A percentile compares a stretch with the other conserved stretches of the same genome.
phyloP scores from a whole-genome alignment of 1,140 invertebrate genomes.

The Harlomillsia oculata region DNA sequence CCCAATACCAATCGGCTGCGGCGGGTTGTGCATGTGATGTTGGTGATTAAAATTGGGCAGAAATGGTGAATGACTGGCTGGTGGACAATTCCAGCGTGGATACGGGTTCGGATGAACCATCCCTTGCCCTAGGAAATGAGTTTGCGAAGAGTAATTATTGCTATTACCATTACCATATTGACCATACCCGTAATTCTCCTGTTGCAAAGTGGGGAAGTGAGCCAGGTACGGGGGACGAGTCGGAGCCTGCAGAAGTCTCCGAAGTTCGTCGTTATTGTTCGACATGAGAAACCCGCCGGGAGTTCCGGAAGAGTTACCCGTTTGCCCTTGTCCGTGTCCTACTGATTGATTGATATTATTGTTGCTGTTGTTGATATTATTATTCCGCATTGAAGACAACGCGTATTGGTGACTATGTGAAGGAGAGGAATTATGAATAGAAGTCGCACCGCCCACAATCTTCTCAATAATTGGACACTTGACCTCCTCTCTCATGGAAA shows the following conservation, averaged over 20 bases:
- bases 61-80: not conserved
- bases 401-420: not conserved
- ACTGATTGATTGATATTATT: not conserved
- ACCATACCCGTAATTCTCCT: not conserved
- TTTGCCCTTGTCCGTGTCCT: too few relatives aligned
- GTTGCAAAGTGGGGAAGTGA: not conserved
- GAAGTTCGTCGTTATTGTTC: not conserved
- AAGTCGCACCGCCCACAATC: not conserved
- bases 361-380: not conserved
- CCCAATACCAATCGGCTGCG: not conserved
- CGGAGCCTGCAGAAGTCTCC: not conserved
- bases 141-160: not conserved
- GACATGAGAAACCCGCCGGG: too few relatives aligned
- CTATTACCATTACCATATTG: not conserved
- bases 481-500: not conserved
- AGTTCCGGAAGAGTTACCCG: too few relatives aligned
- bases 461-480: not conserved
- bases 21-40: not conserved
- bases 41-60: not conserved
- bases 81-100: not conserved
- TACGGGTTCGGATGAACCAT: not conserved
- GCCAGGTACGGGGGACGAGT: not conserved
- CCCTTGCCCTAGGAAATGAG: conserved; percentile 1
- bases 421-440: not conserved
- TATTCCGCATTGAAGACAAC: not conserved